phyloP scores from a whole-genome alignment of 2,797 vertebrate genomes.

The Perodicticus potto region DNA sequence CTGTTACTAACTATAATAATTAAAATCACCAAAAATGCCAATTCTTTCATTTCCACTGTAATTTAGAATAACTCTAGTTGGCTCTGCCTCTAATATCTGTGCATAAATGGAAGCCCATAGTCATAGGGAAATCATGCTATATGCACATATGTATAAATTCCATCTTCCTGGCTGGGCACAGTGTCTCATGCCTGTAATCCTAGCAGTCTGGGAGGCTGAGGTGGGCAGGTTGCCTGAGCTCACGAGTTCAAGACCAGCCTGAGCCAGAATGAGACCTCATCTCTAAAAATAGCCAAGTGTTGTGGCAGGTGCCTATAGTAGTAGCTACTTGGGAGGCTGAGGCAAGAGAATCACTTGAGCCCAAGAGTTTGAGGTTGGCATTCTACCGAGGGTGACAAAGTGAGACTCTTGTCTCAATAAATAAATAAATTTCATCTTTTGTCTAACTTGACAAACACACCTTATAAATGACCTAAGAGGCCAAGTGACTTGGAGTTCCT shows the following conservation, averaged over 20 bases:
- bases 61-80: slow-evolving; percentile 52
- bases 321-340: too few relatives aligned
- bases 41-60: slow-evolving; percentile 59
- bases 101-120: neutral
- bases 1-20: slow-evolving; percentile 58
- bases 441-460: neutral
- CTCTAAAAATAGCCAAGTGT: too few relatives aligned
- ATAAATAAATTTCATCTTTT: neutral
- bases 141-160: neutral
- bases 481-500: neutral
- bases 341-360: too few relatives aligned
- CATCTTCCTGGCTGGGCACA: neutral
- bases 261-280: too few relatives aligned
- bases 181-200: too few relatives aligned
- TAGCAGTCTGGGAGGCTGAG: too few relatives aligned
- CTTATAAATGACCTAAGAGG: neutral
- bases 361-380: too few relatives aligned
- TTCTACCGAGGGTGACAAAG: too few relatives aligned
- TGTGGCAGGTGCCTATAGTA: too few relatives aligned
- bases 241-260: too few relatives aligned
- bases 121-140: neutral
- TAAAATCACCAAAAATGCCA: slow-evolving; percentile 66
- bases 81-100: neutral
- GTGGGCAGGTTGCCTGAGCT: too few relatives aligned
- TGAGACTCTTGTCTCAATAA: too few relatives aligned